These are phyloP conservation scores for Brachypalpus laphriformis DNA, from an alignment of 2,888 invertebrate species.

Conservation along the genomic window DNA sequence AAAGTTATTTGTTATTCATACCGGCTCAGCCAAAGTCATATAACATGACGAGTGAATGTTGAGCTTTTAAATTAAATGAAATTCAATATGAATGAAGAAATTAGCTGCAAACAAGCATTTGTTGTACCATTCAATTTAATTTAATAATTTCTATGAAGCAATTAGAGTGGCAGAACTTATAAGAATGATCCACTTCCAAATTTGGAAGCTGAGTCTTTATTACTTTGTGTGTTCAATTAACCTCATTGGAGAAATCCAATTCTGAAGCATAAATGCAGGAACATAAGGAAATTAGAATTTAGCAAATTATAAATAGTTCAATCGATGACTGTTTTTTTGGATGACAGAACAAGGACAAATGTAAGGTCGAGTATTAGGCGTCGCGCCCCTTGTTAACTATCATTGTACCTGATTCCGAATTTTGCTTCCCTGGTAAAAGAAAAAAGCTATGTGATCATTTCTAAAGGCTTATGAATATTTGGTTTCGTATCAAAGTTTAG, in stretches of 20 bases:
- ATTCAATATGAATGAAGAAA: neutral
- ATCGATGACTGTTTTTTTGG: too few relatives aligned
- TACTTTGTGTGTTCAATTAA: conserved; percentile 28
- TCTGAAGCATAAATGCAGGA: neutral
- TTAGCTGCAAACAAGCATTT: neutral
- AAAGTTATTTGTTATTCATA: neutral
- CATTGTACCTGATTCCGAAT: too few relatives aligned
- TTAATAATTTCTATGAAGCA: conserved; percentile 35
- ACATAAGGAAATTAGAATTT: neutral
- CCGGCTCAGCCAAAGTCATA: neutral
- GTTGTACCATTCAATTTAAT: conserved; percentile 19
- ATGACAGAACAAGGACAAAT: too few relatives aligned
- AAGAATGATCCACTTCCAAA: conserved; percentile 32
- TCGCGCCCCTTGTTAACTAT: too few relatives aligned
- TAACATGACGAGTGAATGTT: neutral
- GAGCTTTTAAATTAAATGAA: neutral
- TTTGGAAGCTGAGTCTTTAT: conserved; percentile 28
- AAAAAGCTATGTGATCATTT: too few relatives aligned
- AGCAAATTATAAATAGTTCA: too few relatives aligned
- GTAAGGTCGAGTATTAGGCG: too few relatives aligned
- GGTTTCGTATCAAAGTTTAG: too few relatives aligned
- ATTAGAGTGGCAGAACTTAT: conserved; percentile 9
- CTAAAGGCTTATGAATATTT: too few relatives aligned
- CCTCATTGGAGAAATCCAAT: neutral
- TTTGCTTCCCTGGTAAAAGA: too few relatives aligned